Percentiles rank a stretch among this genome's conserved stretches.
phyloP scores from a whole-genome alignment of 2,888 invertebrate genomes.

The Eupithecia exiguata region DNA sequence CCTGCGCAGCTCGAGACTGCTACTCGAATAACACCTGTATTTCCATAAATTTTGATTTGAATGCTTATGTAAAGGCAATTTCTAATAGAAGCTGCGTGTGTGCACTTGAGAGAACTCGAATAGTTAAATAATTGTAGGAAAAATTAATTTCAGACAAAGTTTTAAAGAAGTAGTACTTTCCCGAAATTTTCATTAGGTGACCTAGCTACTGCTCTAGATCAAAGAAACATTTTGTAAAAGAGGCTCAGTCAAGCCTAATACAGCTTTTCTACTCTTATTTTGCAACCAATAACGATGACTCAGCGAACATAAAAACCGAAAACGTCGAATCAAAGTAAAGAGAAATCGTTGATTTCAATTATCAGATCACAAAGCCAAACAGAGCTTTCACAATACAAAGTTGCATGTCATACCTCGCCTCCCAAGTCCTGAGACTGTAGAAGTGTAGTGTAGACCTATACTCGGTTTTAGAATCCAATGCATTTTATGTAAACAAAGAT shows the following conservation, averaged over 20 bases:
- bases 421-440: constrained; percentile 41
- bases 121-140: not conserved
- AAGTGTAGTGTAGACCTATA: not conserved
- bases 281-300: constrained; percentile 11
- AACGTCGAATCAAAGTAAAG: constrained; percentile 30
- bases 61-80: constrained; percentile 44
- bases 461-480: not conserved
- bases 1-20: constrained; percentile 75
- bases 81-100: constrained; percentile 36
- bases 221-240: not conserved
- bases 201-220: not conserved
- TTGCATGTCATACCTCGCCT: constrained; percentile 47
- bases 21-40: constrained; percentile 59
- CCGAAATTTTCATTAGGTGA: not conserved
- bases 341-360: constrained; percentile 38
- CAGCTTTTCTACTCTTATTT: not conserved
- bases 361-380: constrained; percentile 26
- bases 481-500: not conserved
- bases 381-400: constrained; percentile 45
- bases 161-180: not conserved
- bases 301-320: constrained; percentile 17
- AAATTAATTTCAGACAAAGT: not conserved
- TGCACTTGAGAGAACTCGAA: not conserved
- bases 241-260: not conserved
- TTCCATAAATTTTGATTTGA: constrained; percentile 52